Conservation (phyloP, 2,888 invertebrate genomes). For the Drosophila paranaensis region DNA sequence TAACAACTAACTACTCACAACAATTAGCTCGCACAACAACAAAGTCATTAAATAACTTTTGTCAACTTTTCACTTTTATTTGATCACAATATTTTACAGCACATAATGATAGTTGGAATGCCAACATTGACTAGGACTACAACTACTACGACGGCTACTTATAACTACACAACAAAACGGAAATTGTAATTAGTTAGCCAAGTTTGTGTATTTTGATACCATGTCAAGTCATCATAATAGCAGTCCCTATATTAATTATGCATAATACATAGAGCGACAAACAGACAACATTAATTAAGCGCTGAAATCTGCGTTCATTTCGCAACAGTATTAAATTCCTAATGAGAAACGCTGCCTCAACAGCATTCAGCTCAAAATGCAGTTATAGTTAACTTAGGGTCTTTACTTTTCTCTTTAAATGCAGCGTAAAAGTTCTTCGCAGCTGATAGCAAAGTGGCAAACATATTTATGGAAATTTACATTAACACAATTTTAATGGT, state of each 20-base stretch:
- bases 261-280: background rate
- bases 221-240: background rate
- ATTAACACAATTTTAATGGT: too few species aligned
- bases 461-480: too few species aligned
- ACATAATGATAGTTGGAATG: background rate
- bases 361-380: background rate
- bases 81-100: background rate
- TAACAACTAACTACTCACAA: slow-evolving; percentile 6
- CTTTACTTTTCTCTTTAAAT: too few species aligned
- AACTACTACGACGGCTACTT: background rate
- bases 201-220: background rate
- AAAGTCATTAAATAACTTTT: slow-evolving; percentile 5
- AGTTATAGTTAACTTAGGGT: too few species aligned
- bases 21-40: slow-evolving; percentile 2
- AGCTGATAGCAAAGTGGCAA: too few species aligned
- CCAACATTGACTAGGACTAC: background rate
- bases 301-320: background rate
- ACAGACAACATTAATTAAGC: background rate
- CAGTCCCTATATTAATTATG: background rate
- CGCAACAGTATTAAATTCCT: background rate
- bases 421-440: too few species aligned
- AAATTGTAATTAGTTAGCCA: slow-evolving; percentile 1
- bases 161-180: background rate
- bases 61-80: slow-evolving; percentile 2
- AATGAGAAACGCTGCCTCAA: background rate